Conservation (phyloP, 2,113 vertebrate species). For the Catharus minimus region DNA sequence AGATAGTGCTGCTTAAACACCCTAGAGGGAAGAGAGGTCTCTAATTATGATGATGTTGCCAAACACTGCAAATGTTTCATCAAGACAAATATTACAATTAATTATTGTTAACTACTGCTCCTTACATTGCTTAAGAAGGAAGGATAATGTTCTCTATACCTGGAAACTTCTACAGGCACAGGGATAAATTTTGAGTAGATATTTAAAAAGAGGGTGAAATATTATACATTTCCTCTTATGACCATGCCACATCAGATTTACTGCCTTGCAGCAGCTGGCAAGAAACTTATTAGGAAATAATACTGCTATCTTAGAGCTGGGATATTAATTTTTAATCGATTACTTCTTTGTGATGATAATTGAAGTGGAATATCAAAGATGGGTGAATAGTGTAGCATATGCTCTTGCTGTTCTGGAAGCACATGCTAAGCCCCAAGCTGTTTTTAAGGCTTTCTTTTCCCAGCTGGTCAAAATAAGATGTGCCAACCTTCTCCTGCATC, state of each 20-base stretch:
- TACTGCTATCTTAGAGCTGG: not conserved
- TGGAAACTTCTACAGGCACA: not conserved
- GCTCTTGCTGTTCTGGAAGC: not conserved
- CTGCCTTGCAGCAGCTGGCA: not conserved
- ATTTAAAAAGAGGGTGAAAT: not conserved
- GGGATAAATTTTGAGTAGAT: not conserved
- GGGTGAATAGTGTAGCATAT: not conserved
- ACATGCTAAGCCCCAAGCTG: not conserved
- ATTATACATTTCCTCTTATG: slow-evolving; percentile 7
- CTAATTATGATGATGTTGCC: not conserved
- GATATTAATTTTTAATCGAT: slow-evolving; percentile 48
- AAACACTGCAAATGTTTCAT: not conserved
- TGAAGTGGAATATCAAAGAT: slow-evolving; percentile 10
- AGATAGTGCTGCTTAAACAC: not conserved
- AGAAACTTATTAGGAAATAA: slow-evolving; percentile 34
- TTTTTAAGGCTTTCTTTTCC: slow-evolving; percentile 1
- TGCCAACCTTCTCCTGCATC: not conserved
- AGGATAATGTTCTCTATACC: not conserved
- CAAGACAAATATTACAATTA: not conserved
- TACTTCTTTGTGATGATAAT: slow-evolving; percentile 12
- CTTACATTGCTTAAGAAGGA: not conserved
- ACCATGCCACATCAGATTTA: not conserved
- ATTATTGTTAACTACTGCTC: not conserved
- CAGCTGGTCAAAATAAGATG: not conserved
- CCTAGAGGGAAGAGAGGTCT: not conserved